Evolutionary conservation across 2,113 vertebrate genomes (phyloP).

Genomic region (Acanthisitta chloris): DNA sequence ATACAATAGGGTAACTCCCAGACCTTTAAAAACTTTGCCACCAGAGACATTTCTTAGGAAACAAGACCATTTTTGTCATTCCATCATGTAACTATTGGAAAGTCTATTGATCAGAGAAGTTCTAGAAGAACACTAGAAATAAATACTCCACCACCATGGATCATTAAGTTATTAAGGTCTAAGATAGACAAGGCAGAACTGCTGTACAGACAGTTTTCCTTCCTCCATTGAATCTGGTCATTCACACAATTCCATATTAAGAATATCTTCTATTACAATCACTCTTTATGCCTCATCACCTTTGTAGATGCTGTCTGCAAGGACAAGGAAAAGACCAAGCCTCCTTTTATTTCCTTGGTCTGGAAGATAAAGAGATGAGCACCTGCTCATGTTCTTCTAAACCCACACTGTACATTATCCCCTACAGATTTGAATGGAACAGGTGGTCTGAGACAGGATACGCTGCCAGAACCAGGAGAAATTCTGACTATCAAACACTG

Average conservation of each 20-base stretch:
- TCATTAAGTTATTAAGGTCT: not conserved
- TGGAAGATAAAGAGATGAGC: not conserved
- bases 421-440: not conserved
- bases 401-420: not conserved
- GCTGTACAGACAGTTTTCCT: not conserved
- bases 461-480: not conserved
- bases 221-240: not conserved
- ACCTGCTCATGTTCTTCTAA: not conserved
- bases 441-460: not conserved
- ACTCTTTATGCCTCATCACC: not conserved
- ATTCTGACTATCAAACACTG: not conserved
- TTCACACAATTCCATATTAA: not conserved
- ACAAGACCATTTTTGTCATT: conserved; percentile 42
- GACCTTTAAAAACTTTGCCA: conserved; percentile 52
- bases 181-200: not conserved
- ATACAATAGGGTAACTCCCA: conserved; percentile 51
- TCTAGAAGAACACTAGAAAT: not conserved
- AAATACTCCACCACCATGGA: not conserved
- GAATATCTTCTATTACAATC: not conserved
- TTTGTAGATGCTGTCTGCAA: not conserved
- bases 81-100: not conserved
- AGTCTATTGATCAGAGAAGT: conserved; percentile 11
- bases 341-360: not conserved
- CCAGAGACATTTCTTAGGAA: conserved; percentile 30
- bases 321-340: not conserved